phyloP scores from a whole-genome alignment of 2,113 vertebrate genomes.

The Planiliza haematocheilus region DNA sequence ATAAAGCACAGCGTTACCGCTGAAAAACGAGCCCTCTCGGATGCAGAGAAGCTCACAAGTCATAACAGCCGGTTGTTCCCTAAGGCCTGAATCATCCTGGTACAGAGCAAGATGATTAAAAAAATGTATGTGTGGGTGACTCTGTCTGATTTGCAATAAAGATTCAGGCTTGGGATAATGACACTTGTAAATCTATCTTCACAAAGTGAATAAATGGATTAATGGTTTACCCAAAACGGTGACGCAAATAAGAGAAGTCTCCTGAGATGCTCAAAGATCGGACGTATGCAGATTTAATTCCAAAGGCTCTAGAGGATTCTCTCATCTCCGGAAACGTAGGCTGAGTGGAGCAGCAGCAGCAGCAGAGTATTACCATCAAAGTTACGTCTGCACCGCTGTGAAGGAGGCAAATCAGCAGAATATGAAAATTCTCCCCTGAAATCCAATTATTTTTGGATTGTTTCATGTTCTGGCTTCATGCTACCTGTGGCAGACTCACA shows the following conservation, averaged over 20 bases:
- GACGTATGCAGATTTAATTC: background rate
- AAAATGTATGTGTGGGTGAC: background rate
- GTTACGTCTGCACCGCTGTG: background rate
- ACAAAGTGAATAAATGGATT: background rate
- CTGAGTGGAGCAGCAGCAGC: background rate
- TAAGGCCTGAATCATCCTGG: no score
- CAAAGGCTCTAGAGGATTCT: background rate
- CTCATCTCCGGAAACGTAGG: background rate
- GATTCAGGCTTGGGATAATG: background rate
- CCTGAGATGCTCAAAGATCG: background rate
- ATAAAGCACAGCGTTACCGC: no score
- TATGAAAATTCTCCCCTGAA: conserved; percentile 22
- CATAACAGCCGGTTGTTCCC: no score
- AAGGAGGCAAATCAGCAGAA: conserved; percentile 5
- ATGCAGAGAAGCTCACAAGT: no score
- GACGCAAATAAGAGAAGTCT: background rate
- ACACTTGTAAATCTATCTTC: background rate
- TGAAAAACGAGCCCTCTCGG: no score
- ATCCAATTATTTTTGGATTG: conserved; percentile 32
- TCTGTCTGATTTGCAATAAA: background rate
- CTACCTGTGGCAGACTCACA: conserved; percentile 27
- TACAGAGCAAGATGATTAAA: no score
- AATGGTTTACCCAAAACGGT: background rate
- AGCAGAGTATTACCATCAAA: background rate
- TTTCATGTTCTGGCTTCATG: conserved; percentile 13